Evolutionary conservation across 2,888 invertebrate species (phyloP), one percentile per base, ranked within the genome.

Genomic region (Drosophila macrospina): DNA sequence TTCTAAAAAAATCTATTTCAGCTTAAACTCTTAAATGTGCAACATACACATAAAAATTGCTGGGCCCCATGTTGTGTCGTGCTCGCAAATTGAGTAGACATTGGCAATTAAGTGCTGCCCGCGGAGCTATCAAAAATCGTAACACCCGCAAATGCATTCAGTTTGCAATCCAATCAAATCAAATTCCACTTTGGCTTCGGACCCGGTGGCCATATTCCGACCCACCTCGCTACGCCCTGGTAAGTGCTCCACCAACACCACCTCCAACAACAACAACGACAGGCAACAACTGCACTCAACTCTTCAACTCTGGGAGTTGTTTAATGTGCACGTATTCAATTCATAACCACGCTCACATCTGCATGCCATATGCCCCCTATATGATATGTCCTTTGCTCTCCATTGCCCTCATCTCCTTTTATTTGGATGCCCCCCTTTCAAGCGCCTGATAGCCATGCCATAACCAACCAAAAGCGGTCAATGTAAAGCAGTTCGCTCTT

Each of bases 91-190:
- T 48, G 51, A 5, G 28, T 34, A 15, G 48, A 51, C 37, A 61
- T 62, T 61, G 75, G 54, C 74, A 78, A 78, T 75, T 65, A 69
- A 69, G 61, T 64, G 47, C 63, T 32, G 69, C n/a, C 52, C 28
- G 36, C 24, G 47, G 42, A 50, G 47, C 64, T 56, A 88, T 83
- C 81, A 69, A 68, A 86, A 80, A 83, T 83, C 67, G 69, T 66
- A 60, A 68, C 56, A 69, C 45, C 37, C 57, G 41, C 55, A 62
- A 63, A 69, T 56, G 62, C 62, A 61, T 77, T 67, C 80, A 78
- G 57, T 83, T 72, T 65, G 86, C 82, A 83, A 88, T 88, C 71
- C 84, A 88, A 88, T 86, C 84, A 83, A 88, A 88, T 83, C 82
- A 69, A 84, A 88, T 74, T 86, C 78, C 86, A 88, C 86, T 83